A percentile compares a stretch with the other conserved stretches of the same genome.
Evolutionary conservation across 1,140 invertebrate genomes (phyloP).

Genomic region (Asbolus verrucosus): DNA sequence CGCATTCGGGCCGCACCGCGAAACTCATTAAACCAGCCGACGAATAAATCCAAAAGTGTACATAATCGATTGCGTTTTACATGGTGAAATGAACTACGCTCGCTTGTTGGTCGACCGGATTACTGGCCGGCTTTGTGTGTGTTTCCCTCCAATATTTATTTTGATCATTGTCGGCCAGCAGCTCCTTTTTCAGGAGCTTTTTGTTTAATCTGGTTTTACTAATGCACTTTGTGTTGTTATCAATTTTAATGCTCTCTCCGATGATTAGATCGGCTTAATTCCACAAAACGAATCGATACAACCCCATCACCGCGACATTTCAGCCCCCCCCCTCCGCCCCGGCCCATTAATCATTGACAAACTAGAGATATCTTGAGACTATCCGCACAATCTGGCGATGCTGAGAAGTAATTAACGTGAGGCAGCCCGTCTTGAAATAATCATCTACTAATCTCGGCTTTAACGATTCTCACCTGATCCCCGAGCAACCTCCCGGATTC

Average conservation of each 20-base stretch:
- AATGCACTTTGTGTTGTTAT: slow-evolving; percentile 44
- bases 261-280: slow-evolving; percentile 39
- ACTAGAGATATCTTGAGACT: slow-evolving; percentile 27
- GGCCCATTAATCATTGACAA: slow-evolving; percentile 41
- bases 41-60: slow-evolving; percentile 48
- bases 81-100: slow-evolving; percentile 49
- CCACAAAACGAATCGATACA: slow-evolving; percentile 32
- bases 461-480: slow-evolving; percentile 39
- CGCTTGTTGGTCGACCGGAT: slow-evolving; percentile 51
- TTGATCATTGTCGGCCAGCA: slow-evolving; percentile 31
- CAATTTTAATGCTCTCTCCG: slow-evolving; percentile 39
- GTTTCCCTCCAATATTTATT: slow-evolving; percentile 46
- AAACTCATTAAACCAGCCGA: slow-evolving; percentile 40
- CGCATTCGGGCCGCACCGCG: slow-evolving; percentile 20
- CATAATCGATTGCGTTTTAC: slow-evolving; percentile 49
- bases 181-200: slow-evolving; percentile 46
- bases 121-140: slow-evolving; percentile 53
- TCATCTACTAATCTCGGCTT: slow-evolving; percentile 49
- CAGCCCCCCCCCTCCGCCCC: not conserved
- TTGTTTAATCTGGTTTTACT: slow-evolving; percentile 49
- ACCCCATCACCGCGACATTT: slow-evolving; percentile 15
- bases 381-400: slow-evolving; percentile 32
- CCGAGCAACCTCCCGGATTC: too few relatives aligned
- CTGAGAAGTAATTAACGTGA: slow-evolving; percentile 52
- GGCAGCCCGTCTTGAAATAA: slow-evolving; percentile 47